phyloP scores from a whole-genome alignment of 1,140 invertebrate species.

The Calycopis cecrops region DNA sequence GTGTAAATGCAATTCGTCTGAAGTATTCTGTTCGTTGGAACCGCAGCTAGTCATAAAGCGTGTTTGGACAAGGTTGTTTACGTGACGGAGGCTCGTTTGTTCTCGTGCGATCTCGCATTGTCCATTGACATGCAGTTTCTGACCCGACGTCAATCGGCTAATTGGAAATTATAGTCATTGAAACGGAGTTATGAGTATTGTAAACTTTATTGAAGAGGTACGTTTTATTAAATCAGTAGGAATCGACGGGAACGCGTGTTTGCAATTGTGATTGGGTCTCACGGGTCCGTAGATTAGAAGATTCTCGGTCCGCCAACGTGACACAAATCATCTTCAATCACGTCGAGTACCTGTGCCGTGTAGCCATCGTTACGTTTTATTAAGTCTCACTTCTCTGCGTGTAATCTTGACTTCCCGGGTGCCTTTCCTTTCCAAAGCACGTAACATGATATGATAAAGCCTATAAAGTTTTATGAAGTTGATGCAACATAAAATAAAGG shows the following conservation, averaged over 20 bases:
- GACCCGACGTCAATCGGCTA: slow-evolving; percentile 33
- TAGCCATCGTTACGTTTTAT: not conserved
- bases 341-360: not conserved
- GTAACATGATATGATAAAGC: no score
- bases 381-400: not conserved
- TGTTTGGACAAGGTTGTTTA: slow-evolving; percentile 39
- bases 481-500: no score
- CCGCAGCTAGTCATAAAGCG: slow-evolving; percentile 25
- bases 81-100: not conserved
- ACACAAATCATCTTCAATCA: not conserved
- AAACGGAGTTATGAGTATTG: slow-evolving; percentile 31
- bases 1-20: no score
- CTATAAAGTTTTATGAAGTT: no score
- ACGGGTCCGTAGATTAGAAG: not conserved
- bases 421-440: no score
- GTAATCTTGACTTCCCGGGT: not conserved
- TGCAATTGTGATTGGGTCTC: slow-evolving; percentile 38
- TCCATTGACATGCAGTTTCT: slow-evolving; percentile 29
- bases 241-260: slow-evolving; percentile 39
- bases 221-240: slow-evolving; percentile 48
- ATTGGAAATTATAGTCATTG: slow-evolving; percentile 48
- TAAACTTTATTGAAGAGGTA: slow-evolving; percentile 36
- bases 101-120: slow-evolving; percentile 21
- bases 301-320: not conserved
- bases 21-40: slow-evolving; percentile 12